Conservation (phyloP, 2,797 vertebrate species). For the Choloepus didactylus region DNA sequence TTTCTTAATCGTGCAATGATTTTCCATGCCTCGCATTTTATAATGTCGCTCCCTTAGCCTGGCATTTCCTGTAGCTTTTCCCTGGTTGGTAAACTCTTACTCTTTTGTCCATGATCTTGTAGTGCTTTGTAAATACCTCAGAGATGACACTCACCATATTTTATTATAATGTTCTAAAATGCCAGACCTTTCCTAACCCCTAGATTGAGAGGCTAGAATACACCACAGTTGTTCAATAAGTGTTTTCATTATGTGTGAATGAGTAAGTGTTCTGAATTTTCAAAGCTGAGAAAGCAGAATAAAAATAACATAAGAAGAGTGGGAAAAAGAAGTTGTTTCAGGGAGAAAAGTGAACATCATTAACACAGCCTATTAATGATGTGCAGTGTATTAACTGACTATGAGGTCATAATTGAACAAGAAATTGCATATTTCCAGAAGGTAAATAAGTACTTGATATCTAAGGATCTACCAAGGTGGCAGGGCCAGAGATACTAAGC, state of each 20-base stretch:
- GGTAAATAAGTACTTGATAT: background rate
- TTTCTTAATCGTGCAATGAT: background rate
- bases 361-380: background rate
- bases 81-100: background rate
- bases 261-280: constrained; percentile 35
- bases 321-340: background rate
- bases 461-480: background rate
- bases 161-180: background rate
- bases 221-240: background rate
- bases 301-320: background rate
- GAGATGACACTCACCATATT: background rate
- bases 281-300: background rate
- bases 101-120: background rate
- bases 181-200: background rate
- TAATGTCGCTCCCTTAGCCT: background rate
- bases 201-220: background rate
- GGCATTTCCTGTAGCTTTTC: background rate
- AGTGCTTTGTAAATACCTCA: background rate
- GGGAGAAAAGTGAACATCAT: background rate
- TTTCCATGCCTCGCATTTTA: background rate
- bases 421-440: background rate
- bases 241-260: constrained; percentile 5
- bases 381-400: background rate
- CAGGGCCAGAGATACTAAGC: background rate
- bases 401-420: background rate